phyloP scores from a whole-genome alignment of 2,113 vertebrate genomes.

The Merops nubicus region DNA sequence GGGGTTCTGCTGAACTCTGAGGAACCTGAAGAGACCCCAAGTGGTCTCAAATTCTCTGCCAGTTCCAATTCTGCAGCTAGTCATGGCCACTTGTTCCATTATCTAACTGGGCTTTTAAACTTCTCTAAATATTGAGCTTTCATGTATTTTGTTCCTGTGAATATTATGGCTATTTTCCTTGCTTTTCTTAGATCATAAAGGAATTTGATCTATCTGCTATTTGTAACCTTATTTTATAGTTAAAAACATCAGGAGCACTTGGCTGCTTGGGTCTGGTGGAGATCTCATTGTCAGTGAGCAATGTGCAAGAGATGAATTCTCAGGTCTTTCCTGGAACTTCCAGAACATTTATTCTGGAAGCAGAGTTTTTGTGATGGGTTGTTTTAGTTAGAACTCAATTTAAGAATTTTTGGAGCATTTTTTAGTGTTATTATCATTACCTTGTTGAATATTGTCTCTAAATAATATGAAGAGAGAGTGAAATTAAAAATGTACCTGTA shows the following conservation, averaged over 20 bases:
- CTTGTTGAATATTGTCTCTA: neutral
- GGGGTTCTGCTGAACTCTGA: neutral
- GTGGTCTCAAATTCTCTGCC: neutral
- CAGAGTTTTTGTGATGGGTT: neutral
- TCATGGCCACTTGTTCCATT: neutral
- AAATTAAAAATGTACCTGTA: neutral
- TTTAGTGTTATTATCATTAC: too few relatives aligned
- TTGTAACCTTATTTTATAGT: neutral
- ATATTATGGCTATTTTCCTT: neutral
- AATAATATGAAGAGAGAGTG: neutral
- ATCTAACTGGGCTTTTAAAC: neutral
- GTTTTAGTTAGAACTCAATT: neutral
- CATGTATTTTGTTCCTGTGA: neutral
- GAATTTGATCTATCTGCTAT: neutral
- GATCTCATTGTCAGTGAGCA: neutral
- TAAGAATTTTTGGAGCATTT: neutral
- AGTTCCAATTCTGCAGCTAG: neutral
- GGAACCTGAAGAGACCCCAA: neutral
- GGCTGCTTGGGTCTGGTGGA: neutral
- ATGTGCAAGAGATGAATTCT: neutral
- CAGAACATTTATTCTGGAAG: neutral
- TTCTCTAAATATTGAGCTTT: neutral
- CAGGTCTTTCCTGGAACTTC: neutral
- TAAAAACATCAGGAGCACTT: neutral
- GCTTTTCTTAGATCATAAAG: neutral